These are phyloP conservation scores for Drosophila subpulchrella DNA, from an alignment of 1,140 invertebrate species.

Conservation along the genomic window DNA sequence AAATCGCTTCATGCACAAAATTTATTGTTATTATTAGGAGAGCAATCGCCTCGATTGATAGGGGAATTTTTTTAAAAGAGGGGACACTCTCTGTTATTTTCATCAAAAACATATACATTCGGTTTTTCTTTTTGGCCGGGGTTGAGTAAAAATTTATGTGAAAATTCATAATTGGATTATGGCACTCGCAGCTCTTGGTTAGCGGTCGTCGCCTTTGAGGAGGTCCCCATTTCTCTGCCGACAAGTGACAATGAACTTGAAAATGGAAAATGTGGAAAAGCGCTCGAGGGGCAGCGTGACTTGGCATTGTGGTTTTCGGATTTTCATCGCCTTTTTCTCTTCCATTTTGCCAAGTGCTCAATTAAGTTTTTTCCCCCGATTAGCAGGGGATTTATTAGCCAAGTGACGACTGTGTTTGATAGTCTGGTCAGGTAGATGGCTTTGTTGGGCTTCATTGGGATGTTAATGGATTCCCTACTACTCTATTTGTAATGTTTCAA, in stretches of 20 bases:
- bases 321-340: slow-evolving; percentile 9
- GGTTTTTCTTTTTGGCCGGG: slow-evolving; percentile 15
- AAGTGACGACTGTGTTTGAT: slow-evolving; percentile 9
- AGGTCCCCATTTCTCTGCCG: slow-evolving; percentile 40
- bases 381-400: slow-evolving; percentile 10
- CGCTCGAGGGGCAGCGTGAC: slow-evolving; percentile 34
- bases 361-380: slow-evolving; percentile 15
- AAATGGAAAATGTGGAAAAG: slow-evolving; percentile 51
- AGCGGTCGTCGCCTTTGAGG: slow-evolving; percentile 66
- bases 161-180: slow-evolving; percentile 83
- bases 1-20: slow-evolving; percentile 71
- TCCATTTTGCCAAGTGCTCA: neutral
- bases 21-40: slow-evolving; percentile 78
- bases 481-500: neutral
- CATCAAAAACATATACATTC: slow-evolving; percentile 50
- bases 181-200: slow-evolving; percentile 66
- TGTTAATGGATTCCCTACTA: neutral
- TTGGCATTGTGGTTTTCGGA: slow-evolving; percentile 32
- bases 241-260: slow-evolving; percentile 77
- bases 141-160: slow-evolving; percentile 75
- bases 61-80: neutral
- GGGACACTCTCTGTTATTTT: slow-evolving; percentile 33
- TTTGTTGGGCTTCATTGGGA: neutral
- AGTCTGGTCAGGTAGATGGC: neutral
- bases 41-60: slow-evolving; percentile 9